phyloP scores from a whole-genome alignment of 2,797 vertebrate species.

The Syngnathus acus region DNA sequence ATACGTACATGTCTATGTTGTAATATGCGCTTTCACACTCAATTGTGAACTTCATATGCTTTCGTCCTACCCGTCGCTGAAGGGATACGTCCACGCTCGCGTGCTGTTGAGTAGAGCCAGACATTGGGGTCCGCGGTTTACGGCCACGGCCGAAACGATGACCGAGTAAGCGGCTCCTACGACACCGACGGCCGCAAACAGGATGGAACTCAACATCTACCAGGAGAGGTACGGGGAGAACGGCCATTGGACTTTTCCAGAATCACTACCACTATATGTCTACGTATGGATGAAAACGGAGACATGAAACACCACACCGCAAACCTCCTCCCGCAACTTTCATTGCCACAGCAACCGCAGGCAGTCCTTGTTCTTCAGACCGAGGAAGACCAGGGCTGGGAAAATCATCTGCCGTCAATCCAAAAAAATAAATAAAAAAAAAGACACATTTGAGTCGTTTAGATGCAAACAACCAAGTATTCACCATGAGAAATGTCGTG shows the following conservation, averaged over 20 bases:
- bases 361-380: constrained; percentile 90
- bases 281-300: background rate
- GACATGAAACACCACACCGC: constrained; percentile 64
- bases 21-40: background rate
- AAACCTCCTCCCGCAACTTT: constrained; percentile 82
- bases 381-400: constrained; percentile 85
- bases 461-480: constrained; percentile 1
- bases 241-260: background rate
- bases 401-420: constrained; percentile 81
- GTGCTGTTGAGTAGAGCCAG: rapidly evolving
- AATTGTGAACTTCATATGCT: too few relatives aligned
- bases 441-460: background rate
- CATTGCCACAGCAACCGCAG: constrained; percentile 87
- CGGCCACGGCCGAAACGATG: constrained; percentile 72
- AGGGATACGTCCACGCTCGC: constrained; percentile 57
- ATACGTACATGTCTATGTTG: background rate
- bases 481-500: background rate
- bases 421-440: background rate
- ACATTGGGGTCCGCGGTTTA: constrained; percentile 82
- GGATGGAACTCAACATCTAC: constrained; percentile 87
- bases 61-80: constrained; percentile 71
- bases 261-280: background rate
- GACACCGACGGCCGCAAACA: constrained; percentile 82
- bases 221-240: constrained; percentile 2
- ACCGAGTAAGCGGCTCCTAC: constrained; percentile 84